These are phyloP conservation scores for Eubasilissa regina DNA, from an alignment of 1,140 invertebrate species.

Conservation along the genomic window DNA sequence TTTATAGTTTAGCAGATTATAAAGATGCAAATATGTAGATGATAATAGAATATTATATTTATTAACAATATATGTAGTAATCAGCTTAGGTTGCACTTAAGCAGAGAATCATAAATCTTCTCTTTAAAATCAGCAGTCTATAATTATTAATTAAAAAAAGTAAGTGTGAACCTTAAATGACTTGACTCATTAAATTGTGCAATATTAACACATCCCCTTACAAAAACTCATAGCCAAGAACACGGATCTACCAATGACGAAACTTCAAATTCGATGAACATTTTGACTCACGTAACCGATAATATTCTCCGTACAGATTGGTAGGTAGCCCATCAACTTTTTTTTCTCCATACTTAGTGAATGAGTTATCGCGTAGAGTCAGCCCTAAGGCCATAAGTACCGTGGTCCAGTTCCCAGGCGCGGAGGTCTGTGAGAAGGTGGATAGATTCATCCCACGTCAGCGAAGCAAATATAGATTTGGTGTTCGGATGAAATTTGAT, in stretches of 20 bases:
- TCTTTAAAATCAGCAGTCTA: too few species aligned
- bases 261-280: conserved; percentile 11
- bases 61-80: too few species aligned
- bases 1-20: too few species aligned
- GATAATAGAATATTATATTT: too few species aligned
- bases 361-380: conserved; percentile 14
- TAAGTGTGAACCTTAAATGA: too few species aligned
- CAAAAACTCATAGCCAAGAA: neutral
- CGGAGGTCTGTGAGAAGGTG: conserved; percentile 15
- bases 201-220: too few species aligned
- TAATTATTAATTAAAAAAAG: too few species aligned
- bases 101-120: too few species aligned
- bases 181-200: too few species aligned
- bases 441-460: conserved; percentile 29
- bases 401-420: conserved; percentile 18
- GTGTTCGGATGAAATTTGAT: conserved; percentile 24
- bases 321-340: conserved; percentile 21
- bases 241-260: conserved; percentile 19
- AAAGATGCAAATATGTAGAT: too few species aligned
- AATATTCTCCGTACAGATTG: conserved; percentile 4
- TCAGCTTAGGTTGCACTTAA: too few species aligned
- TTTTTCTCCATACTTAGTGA: conserved; percentile 28
- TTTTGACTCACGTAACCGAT: conserved; percentile 6
- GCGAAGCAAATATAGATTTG: conserved; percentile 18
- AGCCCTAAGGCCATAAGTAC: conserved; percentile 1